Percentiles rank a stretch among this genome's conserved stretches.
Conservation (phyloP, 2,888 invertebrate genomes). For the Hartigia nigra region DNA sequence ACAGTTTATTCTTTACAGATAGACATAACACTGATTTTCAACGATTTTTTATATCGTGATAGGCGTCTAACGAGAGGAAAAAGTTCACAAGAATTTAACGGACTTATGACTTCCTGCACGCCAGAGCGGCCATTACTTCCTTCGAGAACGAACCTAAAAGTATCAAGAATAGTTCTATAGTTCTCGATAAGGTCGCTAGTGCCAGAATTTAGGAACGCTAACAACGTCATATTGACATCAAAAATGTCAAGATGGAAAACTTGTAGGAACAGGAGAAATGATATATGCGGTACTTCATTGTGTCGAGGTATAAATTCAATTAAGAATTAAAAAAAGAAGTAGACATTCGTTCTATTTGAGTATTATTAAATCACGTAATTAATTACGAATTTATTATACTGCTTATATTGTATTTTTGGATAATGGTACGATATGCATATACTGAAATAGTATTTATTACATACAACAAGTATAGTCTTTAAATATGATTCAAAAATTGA, state of each 20-base stretch:
- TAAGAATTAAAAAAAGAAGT: neutral
- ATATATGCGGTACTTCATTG: no score
- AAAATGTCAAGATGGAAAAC: neutral
- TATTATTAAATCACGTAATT: neutral
- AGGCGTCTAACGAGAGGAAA: conserved; percentile 1
- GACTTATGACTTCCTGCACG: conserved; percentile 20
- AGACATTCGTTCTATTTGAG: neutral
- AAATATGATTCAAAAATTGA: neutral
- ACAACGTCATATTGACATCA: neutral
- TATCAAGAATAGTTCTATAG: conserved; percentile 15
- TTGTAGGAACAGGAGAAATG: no score
- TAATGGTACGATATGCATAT: neutral
- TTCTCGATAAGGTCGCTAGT: neutral
- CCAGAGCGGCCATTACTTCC: conserved; percentile 31
- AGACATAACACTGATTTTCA: neutral
- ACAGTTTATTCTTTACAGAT: neutral
- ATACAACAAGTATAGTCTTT: neutral
- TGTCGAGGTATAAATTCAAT: neutral
- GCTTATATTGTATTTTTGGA: neutral
- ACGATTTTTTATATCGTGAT: neutral
- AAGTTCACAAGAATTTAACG: conserved; percentile 14
- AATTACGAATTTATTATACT: neutral
- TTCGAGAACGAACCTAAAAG: conserved; percentile 20
- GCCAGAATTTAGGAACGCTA: neutral
- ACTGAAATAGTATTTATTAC: neutral